Conservation (phyloP, 1,140 invertebrate genomes). For the Achroia grisella region DNA sequence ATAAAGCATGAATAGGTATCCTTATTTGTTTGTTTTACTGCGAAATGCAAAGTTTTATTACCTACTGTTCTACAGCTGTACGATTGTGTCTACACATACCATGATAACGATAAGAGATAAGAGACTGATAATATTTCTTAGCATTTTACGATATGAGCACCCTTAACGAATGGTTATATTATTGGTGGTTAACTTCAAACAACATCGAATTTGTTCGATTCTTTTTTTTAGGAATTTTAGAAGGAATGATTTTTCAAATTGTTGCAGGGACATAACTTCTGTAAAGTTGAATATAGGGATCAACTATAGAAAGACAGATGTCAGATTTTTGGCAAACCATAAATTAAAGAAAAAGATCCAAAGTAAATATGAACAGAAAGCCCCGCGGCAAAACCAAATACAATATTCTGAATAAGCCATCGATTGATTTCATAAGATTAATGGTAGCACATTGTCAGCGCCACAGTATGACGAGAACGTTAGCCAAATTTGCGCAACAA, state of each 20-base stretch:
- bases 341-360: conserved; percentile 65
- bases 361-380: conserved; percentile 65
- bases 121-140: too few species aligned
- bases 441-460: conserved; percentile 69
- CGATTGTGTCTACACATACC: too few species aligned
- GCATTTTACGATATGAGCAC: too few species aligned
- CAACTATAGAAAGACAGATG: conserved; percentile 44
- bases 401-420: conserved; percentile 72
- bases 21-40: not conserved
- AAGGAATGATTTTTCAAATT: not conserved
- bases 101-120: too few species aligned
- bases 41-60: too few species aligned
- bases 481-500: conserved; percentile 34
- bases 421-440: conserved; percentile 72
- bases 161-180: too few species aligned
- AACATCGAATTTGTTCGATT: not conserved
- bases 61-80: not conserved
- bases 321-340: conserved; percentile 35
- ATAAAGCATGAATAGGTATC: not conserved
- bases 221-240: not conserved
- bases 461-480: conserved; percentile 57
- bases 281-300: too few species aligned
- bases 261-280: not conserved
- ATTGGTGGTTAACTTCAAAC: too few species aligned
- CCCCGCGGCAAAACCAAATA: conserved; percentile 64